Evolutionary conservation across 2,797 vertebrate genomes (phyloP).

Genomic region (Adelosebastes latens): DNA sequence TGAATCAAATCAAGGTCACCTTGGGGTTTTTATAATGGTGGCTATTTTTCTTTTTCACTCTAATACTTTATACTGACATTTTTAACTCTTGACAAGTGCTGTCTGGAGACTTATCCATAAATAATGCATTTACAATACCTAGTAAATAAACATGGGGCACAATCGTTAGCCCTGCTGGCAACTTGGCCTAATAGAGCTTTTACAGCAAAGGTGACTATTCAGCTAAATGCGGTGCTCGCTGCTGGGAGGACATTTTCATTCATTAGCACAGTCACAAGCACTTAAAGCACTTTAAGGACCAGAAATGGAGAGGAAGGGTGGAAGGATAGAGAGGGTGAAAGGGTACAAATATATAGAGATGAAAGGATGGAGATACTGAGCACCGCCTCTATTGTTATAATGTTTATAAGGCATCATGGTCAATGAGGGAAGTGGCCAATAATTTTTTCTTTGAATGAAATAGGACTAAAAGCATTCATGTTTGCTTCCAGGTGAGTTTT

Average conservation of each 20-base stretch:
- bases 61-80: constrained; percentile 91
- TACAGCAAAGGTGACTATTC: constrained; percentile 99
- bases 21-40: constrained; percentile 92
- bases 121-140: constrained; percentile 99
- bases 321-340: constrained; percentile 74
- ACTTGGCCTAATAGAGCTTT: constrained; percentile 94
- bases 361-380: constrained; percentile 64
- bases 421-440: constrained; percentile 69
- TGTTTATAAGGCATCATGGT: constrained; percentile 60
- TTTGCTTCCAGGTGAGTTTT: not conserved
- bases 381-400: constrained; percentile 75
- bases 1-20: constrained; percentile 90
- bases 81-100: constrained; percentile 95
- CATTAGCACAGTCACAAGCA: constrained; percentile 98
- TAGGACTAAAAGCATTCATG: not conserved
- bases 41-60: constrained; percentile 85
- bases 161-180: constrained; percentile 94
- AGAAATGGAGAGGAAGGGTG: constrained; percentile 85
- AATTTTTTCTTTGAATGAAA: constrained; percentile 9
- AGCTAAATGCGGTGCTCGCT: constrained; percentile 94
- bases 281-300: constrained; percentile 98
- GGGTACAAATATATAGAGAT: constrained; percentile 73
- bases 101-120: constrained; percentile 95
- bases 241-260: constrained; percentile 97
- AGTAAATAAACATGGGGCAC: constrained; percentile 97